Evolutionary conservation across 2,888 invertebrate genomes (phyloP).

Genomic region (Apodemia hepburni): DNA sequence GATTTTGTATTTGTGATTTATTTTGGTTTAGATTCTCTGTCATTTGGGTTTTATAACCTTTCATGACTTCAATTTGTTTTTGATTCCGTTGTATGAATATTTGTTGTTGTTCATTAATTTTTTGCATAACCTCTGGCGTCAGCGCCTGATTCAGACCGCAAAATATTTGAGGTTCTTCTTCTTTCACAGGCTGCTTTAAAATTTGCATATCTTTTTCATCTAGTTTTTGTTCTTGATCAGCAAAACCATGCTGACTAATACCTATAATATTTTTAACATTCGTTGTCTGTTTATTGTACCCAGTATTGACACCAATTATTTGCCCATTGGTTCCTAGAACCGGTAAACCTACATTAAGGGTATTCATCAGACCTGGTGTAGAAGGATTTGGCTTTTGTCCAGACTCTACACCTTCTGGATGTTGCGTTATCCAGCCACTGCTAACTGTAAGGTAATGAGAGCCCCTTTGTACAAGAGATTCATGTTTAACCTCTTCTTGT

Average conservation of each 20-base stretch:
- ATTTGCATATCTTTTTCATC: constrained; percentile 51
- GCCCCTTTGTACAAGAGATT: constrained; percentile 59
- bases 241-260: constrained; percentile 38
- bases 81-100: constrained; percentile 78
- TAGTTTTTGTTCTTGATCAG: constrained; percentile 50
- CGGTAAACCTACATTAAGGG: constrained; percentile 55
- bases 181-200: constrained; percentile 48
- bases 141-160: constrained; percentile 69
- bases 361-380: constrained; percentile 37
- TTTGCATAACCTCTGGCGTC: constrained; percentile 77
- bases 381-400: constrained; percentile 46
- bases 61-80: constrained; percentile 77
- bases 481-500: constrained; percentile 59
- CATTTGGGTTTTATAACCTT: constrained; percentile 63
- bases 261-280: constrained; percentile 48
- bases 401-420: constrained; percentile 51
- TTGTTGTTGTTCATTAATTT: constrained; percentile 79
- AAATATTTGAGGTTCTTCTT: constrained; percentile 68
- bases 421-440: constrained; percentile 72
- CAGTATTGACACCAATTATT: constrained; percentile 79
- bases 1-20: constrained; percentile 51
- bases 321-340: constrained; percentile 81
- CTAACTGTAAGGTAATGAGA: constrained; percentile 71
- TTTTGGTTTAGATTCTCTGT: constrained; percentile 53
- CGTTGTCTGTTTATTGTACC: constrained; percentile 49